These are phyloP conservation scores for Apotomis turbidana DNA, from an alignment of 2,888 invertebrate species.

Conservation along the genomic window DNA sequence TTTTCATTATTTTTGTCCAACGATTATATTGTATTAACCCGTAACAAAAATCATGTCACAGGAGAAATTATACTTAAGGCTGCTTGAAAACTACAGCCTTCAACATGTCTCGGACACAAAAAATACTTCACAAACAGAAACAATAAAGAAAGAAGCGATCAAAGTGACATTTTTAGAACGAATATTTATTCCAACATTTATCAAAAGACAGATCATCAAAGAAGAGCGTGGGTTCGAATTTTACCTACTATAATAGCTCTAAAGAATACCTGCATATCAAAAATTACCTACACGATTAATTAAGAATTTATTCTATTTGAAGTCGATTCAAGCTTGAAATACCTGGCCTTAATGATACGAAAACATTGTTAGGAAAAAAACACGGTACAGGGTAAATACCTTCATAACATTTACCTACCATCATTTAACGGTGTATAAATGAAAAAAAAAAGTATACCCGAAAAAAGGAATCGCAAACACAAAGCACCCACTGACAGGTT, in stretches of 20 bases:
- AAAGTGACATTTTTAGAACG: not conserved
- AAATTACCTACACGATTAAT: too few relatives aligned
- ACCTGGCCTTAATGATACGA: not conserved
- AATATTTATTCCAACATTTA: not conserved
- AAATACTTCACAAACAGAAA: not conserved
- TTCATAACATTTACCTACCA: conserved; percentile 5
- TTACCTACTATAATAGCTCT: too few relatives aligned
- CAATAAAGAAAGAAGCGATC: not conserved
- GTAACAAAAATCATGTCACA: too few relatives aligned
- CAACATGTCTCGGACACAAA: too few relatives aligned
- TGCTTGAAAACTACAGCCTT: too few relatives aligned
- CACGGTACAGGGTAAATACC: not conserved
- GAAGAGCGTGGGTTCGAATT: not conserved
- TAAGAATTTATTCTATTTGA: too few relatives aligned
- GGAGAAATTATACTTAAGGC: too few relatives aligned
- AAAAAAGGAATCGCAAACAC: conserved; percentile 14
- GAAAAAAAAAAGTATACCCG: not conserved
- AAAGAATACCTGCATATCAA: too few relatives aligned
- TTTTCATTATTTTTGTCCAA: too few relatives aligned
- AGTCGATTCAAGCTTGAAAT: too few relatives aligned
- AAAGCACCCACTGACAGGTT: conserved; percentile 12
- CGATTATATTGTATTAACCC: too few relatives aligned
- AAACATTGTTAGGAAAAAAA: not conserved
- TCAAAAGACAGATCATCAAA: not conserved
- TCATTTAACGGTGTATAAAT: not conserved